These are phyloP conservation scores for Andrena minutula DNA, from an alignment of 2,888 invertebrate species.

Conservation along the genomic window DNA sequence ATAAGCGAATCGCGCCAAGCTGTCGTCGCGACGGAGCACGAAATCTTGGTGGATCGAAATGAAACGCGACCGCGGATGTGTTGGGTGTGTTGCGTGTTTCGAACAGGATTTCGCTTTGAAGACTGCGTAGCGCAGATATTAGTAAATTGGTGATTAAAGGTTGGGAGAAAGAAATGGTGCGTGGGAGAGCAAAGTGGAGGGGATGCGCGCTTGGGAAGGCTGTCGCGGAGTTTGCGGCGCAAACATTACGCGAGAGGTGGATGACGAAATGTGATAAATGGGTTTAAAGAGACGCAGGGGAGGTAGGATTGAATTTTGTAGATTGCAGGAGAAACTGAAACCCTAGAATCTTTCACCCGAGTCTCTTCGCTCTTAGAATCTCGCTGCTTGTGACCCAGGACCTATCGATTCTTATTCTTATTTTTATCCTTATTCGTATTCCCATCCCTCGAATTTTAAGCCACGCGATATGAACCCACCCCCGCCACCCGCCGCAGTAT, in stretches of 20 bases:
- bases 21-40: not conserved
- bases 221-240: not conserved
- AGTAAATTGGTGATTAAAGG: no score
- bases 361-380: not conserved
- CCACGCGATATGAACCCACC: no score
- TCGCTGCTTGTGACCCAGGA: not conserved
- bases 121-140: no score
- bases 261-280: not conserved
- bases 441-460: no score
- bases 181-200: no score
- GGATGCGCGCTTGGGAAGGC: no score
- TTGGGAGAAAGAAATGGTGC: no score
- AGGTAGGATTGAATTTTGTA: not conserved
- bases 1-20: slow-evolving; percentile 44
- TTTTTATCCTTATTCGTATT: not conserved
- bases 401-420: not conserved
- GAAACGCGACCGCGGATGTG: not conserved
- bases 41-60: not conserved
- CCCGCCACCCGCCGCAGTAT: no score
- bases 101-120: no score
- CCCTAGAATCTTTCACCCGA: not conserved
- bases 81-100: not conserved
- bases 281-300: not conserved
- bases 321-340: not conserved
- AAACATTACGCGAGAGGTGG: not conserved